Evolutionary conservation across 1,140 invertebrate species (phyloP).

Genomic region (Conus betulinus): DNA sequence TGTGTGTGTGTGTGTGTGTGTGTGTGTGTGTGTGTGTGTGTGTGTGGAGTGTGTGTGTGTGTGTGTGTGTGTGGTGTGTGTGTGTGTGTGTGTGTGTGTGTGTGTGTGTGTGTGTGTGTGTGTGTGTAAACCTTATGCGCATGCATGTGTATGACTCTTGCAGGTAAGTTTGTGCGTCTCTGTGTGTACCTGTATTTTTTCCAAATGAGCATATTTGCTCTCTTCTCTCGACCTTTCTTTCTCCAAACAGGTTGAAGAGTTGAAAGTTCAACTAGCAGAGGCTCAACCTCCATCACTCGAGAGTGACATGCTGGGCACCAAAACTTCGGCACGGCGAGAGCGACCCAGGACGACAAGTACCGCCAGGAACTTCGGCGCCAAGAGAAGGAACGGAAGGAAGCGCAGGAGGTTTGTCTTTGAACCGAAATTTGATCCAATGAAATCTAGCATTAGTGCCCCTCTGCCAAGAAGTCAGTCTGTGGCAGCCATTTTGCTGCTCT

Average conservation of each 20-base stretch:
- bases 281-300: constrained; percentile 52
- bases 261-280: constrained; percentile 57
- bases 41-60: neutral
- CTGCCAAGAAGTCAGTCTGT: too few species aligned
- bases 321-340: constrained; percentile 42
- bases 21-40: neutral
- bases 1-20: neutral
- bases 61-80: neutral
- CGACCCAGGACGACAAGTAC: constrained; percentile 63
- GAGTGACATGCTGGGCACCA: constrained; percentile 57
- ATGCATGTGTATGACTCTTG: neutral
- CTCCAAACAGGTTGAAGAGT: constrained; percentile 62
- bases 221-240: neutral
- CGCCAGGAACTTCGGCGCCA: constrained; percentile 66
- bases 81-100: neutral
- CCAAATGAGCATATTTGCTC: too few species aligned
- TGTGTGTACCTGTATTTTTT: neutral
- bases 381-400: constrained; percentile 73
- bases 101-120: neutral
- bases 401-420: constrained; percentile 64
- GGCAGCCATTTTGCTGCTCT: too few species aligned
- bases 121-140: neutral
- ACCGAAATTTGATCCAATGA: too few species aligned
- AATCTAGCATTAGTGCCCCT: too few species aligned
- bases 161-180: neutral